Evolutionary conservation across 2,113 vertebrate genomes (phyloP), one percentile per base, ranked within the genome.

Genomic region (Rhodinocichla rosea): DNA sequence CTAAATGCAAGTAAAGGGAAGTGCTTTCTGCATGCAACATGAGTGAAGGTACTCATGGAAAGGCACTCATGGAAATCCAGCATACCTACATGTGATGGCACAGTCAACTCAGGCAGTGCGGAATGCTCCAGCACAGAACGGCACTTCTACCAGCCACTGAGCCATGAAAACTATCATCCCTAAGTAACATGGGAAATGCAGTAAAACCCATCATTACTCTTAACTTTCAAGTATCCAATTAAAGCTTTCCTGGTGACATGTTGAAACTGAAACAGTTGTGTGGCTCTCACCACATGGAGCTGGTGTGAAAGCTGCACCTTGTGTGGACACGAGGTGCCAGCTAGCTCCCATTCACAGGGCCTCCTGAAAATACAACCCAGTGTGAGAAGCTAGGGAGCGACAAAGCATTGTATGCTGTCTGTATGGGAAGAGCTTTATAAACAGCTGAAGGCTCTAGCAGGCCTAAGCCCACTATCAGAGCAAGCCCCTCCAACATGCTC

Each of bases 1-100:
- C 98, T n/a, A 98, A 97, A 56, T 97, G 95, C 98, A 99, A 98
- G 94, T 98, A 87, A 95, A 96, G 50, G 77, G 23, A 67, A 55
- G 32, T 44, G 59, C 35, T 57, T 92, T 9, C 40, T 86, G 42
- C 47, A 90, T 63, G 56, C 56, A 83, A 6, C 8, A 15, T 8
- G 44, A 81, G 12, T 5, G n/a, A 93, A 83, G 52, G 32, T 62
- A 53, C 28, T 53, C 52, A 30, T 53, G 52, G 52, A 53, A 53
- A 53, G 52, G 52, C 52, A 53, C 7, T 32, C 11, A 32, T 53
- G 45, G 49, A 90, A 88, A 86, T 40, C 26, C 44, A 75, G 65
- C 30, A 20, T 2, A 35, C 20, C 71, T 53, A 15, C 0, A 0
- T 13, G 39, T 44, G 60, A 37, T n/a, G 65, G 44, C 73, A 63